These are phyloP conservation scores for Caranx melampygus DNA, from an alignment of 2,113 vertebrate species.

Conservation along the genomic window DNA sequence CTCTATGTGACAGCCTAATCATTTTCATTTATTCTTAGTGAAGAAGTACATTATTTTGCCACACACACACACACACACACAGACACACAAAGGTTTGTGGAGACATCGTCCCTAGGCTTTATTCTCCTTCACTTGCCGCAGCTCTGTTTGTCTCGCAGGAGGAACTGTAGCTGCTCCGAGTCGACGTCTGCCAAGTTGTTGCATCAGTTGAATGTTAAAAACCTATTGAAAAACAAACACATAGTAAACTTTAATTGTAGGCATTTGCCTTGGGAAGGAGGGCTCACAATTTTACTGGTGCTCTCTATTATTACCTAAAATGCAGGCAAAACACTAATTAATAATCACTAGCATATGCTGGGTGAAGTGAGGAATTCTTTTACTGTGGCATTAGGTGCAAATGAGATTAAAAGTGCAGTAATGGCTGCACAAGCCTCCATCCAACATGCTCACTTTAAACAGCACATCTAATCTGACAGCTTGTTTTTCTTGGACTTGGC, in stretches of 20 bases:
- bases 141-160: conserved; percentile 44
- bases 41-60: no score
- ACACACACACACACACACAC: no score
- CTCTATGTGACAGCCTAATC: no score
- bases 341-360: conserved; percentile 83
- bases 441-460: conserved; percentile 13
- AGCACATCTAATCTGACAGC: conserved; percentile 6
- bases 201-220: conserved; percentile 75
- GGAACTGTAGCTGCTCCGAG: conserved; percentile 32
- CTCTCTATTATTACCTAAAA: conserved; percentile 74
- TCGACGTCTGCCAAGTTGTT: conserved; percentile 67
- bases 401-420: conserved; percentile 69
- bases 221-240: conserved; percentile 85
- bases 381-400: conserved; percentile 73
- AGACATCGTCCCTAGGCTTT: background rate
- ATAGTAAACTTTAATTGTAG: conserved; percentile 83
- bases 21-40: no score
- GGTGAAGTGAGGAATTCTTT: conserved; percentile 68
- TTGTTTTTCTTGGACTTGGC: background rate
- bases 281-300: conserved; percentile 73
- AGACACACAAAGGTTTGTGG: background rate
- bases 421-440: background rate
- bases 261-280: conserved; percentile 75
- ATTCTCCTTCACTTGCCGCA: background rate
- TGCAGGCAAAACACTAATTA: conserved; percentile 80